A percentile compares a stretch with the other conserved stretches of the same genome.
These are phyloP conservation scores for Mesochorus sp. DNA, from an alignment of 2,888 invertebrate genomes.

Conservation along the genomic window DNA sequence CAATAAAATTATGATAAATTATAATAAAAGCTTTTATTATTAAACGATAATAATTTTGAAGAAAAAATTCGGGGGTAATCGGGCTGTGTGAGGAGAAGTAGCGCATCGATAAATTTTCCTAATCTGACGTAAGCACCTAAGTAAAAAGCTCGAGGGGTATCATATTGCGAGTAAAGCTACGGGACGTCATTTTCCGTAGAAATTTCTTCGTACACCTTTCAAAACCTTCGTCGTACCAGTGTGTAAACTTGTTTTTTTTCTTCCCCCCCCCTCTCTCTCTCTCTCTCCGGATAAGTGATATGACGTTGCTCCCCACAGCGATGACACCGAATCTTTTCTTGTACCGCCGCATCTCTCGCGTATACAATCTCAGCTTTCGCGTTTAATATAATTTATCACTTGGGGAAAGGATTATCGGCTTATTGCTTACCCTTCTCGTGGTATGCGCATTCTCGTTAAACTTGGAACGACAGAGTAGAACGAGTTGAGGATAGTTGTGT, in stretches of 20 bases:
- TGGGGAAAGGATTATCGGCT: constrained; percentile 30
- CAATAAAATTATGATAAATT: no score
- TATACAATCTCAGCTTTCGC: constrained; percentile 49
- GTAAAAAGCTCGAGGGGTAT: constrained; percentile 15
- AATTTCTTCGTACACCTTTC: constrained; percentile 1
- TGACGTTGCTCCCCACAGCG: not conserved
- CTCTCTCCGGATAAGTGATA: constrained; percentile 11
- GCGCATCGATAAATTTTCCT: constrained; percentile 36
- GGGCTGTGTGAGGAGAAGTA: not conserved
- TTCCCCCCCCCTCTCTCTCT: not conserved
- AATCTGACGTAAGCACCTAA: constrained; percentile 34
- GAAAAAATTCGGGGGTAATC: not conserved
- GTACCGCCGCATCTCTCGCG: constrained; percentile 4
- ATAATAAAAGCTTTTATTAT: no score
- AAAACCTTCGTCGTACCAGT: not conserved
- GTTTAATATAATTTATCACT: constrained; percentile 47
- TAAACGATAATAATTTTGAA: not conserved
- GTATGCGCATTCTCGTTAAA: constrained; percentile 13
- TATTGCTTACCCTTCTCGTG: constrained; percentile 11
- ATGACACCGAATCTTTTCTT: constrained; percentile 4
- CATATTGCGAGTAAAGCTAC: constrained; percentile 4
- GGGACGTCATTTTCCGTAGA: not conserved
- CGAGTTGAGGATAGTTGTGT: no score
- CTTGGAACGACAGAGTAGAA: not conserved
- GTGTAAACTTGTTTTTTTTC: constrained; percentile 12